phyloP scores from a whole-genome alignment of 2,113 vertebrate genomes.

The Marmota monax region DNA sequence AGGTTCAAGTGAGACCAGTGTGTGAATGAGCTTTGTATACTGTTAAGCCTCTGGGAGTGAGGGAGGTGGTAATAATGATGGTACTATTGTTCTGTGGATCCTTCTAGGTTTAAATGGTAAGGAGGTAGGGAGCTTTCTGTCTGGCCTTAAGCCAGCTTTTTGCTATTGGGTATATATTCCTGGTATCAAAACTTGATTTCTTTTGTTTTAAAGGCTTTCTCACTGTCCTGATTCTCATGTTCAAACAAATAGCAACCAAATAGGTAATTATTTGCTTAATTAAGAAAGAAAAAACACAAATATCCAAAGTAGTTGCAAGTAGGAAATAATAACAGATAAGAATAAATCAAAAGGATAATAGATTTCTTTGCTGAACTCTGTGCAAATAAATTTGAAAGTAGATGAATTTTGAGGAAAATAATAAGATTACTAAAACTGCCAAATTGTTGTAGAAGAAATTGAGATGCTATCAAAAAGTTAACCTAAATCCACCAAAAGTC shows the following conservation, averaged over 20 bases:
- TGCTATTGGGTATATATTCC: neutral
- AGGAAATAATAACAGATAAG: neutral
- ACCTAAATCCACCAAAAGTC: neutral
- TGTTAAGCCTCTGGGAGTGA: neutral
- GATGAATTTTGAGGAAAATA: conserved; percentile 49
- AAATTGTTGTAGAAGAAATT: conserved; percentile 22
- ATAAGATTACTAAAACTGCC: conserved; percentile 27
- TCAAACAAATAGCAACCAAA: neutral
- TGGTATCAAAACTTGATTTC: neutral
- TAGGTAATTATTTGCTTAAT: neutral
- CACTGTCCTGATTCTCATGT: neutral
- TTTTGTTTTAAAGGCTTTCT: conserved; percentile 8
- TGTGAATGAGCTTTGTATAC: neutral
- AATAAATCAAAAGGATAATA: conserved; percentile 41
- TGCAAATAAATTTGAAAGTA: conserved; percentile 21
- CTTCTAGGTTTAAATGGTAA: conserved; percentile 1
- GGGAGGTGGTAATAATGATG: neutral
- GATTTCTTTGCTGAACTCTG: neutral
- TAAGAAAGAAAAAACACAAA: neutral
- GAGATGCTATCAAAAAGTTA: neutral
- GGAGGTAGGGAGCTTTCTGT: neutral
- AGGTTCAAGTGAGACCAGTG: neutral
- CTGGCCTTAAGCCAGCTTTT: neutral
- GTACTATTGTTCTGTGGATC: neutral
- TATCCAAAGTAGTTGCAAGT: neutral